Evolutionary conservation across 1,140 invertebrate species (phyloP).

Genomic region (Neodiprion pinetum): DNA sequence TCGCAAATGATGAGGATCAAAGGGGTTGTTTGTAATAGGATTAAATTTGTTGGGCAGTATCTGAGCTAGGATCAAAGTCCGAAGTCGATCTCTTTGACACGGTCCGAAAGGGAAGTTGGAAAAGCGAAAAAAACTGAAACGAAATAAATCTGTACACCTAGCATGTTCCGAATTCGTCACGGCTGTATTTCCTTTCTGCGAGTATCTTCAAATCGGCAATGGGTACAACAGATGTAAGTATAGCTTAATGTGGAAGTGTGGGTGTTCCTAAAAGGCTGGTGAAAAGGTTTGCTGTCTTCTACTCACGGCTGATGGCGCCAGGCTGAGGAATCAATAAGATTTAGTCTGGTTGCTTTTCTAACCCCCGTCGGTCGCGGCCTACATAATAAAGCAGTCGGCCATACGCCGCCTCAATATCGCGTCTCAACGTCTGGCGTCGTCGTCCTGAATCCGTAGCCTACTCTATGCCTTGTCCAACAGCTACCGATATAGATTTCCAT

Average conservation of each 20-base stretch:
- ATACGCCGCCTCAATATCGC: background rate
- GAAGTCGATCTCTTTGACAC: no score
- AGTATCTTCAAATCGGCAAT: background rate
- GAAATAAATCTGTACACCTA: no score
- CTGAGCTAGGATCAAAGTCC: no score
- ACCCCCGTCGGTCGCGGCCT: background rate
- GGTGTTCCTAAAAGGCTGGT: no score
- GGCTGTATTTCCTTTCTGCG: background rate
- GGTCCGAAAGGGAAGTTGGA: no score
- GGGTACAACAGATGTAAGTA: background rate
- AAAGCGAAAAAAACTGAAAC: no score
- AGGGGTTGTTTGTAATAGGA: no score
- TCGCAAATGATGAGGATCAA: no score
- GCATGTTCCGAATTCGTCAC: no score
- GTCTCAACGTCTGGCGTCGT: background rate
- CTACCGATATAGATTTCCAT: no score
- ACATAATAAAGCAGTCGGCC: background rate
- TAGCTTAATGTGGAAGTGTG: no score
- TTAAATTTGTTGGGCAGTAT: no score
- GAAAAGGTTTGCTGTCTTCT: background rate
- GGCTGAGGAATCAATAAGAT: slow-evolving; percentile 2
- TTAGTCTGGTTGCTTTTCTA: slow-evolving; percentile 1
- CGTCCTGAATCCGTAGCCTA: background rate
- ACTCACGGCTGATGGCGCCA: background rate
- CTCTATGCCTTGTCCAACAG: background rate